Conservation (phyloP, 2,888 invertebrate genomes). For the Silvanus unidentatus region DNA sequence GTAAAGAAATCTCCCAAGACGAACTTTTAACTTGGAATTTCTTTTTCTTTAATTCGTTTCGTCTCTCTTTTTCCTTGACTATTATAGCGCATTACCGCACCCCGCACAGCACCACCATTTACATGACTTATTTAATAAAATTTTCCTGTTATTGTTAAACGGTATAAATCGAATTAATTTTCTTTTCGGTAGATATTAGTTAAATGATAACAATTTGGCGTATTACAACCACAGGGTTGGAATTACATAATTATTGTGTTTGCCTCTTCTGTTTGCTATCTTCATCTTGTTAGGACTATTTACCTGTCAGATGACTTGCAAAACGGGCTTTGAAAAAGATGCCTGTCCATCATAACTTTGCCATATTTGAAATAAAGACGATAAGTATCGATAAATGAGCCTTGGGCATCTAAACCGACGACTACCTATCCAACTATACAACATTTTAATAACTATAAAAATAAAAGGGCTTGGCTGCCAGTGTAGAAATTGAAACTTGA, state of each 20-base stretch:
- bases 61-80: conserved; percentile 9
- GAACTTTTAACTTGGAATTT: conserved; percentile 34
- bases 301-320: conserved; percentile 13
- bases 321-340: conserved; percentile 4
- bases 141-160: conserved; percentile 23
- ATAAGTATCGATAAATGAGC: conserved; percentile 10
- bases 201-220: too few relatives aligned
- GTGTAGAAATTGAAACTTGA: conserved; percentile 11
- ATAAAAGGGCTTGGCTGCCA: conserved; percentile 10
- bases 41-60: conserved; percentile 38
- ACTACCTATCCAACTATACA: conserved; percentile 5
- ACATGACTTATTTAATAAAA: conserved; percentile 36
- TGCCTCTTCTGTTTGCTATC: too few relatives aligned
- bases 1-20: conserved; percentile 31
- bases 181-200: background rate
- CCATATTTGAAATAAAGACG: conserved; percentile 13
- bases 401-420: background rate
- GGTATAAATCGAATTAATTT: conserved; percentile 19
- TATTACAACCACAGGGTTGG: too few relatives aligned
- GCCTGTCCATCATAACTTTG: conserved; percentile 9
- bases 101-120: conserved; percentile 31
- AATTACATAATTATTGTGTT: too few relatives aligned
- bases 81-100: conserved; percentile 13
- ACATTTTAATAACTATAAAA: conserved; percentile 10
- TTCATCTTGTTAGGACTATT: conserved; percentile 9